phyloP scores from a whole-genome alignment of 2,113 vertebrate species.

The Rhinogobius similis region DNA sequence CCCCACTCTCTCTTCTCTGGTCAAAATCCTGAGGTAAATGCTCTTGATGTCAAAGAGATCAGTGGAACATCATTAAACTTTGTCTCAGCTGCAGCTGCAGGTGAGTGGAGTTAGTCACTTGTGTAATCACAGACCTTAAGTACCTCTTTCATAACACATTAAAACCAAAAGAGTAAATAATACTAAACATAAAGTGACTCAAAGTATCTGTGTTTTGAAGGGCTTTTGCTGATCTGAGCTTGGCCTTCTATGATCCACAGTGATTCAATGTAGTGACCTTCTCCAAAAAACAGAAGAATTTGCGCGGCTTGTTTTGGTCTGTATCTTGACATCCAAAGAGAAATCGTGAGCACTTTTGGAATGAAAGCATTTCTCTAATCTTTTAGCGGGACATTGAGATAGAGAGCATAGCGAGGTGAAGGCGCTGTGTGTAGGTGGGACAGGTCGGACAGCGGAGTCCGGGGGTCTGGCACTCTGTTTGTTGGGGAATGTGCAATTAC shows the following conservation, averaged over 20 bases:
- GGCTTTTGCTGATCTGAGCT: not conserved
- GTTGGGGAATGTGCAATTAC: conserved; percentile 85
- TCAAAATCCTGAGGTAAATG: too few species aligned
- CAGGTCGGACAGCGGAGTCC: conserved; percentile 45
- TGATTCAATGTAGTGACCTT: conserved; percentile 29
- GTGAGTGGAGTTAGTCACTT: conserved; percentile 31
- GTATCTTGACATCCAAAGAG: conserved; percentile 64
- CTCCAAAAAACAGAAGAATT: conserved; percentile 23
- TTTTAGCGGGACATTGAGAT: conserved; percentile 69
- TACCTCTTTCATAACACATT: conserved; percentile 28
- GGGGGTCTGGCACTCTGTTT: conserved; percentile 71
- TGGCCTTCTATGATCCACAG: conserved; percentile 14
- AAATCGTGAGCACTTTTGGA: conserved; percentile 65
- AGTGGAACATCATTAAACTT: conserved; percentile 30
- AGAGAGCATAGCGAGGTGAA: conserved; percentile 71
- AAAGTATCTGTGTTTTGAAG: not conserved
- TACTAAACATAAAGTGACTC: conserved; percentile 6
- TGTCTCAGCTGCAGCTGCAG: conserved; percentile 18
- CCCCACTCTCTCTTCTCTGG: too few species aligned
- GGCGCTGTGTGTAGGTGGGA: conserved; percentile 61
- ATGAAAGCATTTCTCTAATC: conserved; percentile 75
- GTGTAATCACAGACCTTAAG: conserved; percentile 8
- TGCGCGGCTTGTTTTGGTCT: conserved; percentile 17
- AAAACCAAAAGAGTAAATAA: not conserved
- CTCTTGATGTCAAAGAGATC: conserved; percentile 12